These are phyloP conservation scores for Ophonus ardosiacus DNA, from an alignment of 2,888 invertebrate species.

Conservation along the genomic window DNA sequence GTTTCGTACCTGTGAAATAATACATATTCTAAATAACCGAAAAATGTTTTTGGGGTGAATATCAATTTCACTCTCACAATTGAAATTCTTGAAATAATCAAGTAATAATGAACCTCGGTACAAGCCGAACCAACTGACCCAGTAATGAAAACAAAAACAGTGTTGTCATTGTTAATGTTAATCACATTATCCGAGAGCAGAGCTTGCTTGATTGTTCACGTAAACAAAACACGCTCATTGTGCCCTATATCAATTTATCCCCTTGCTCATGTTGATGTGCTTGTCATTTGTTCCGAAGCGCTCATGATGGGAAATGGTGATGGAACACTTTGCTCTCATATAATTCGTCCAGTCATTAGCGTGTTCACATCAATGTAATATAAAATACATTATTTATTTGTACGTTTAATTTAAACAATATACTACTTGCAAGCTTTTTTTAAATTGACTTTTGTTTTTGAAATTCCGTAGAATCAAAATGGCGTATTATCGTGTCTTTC, in stretches of 20 bases:
- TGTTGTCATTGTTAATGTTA: constrained; percentile 49
- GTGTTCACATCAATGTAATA: background rate
- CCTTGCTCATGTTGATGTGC: background rate
- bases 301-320: background rate
- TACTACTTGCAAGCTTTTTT: background rate
- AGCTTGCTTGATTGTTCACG: constrained; percentile 45
- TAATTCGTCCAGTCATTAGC: background rate
- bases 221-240: constrained; percentile 40
- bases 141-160: constrained; percentile 41
- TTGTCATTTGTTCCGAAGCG: background rate
- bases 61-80: background rate
- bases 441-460: background rate
- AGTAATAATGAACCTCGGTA: constrained; percentile 46
- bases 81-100: constrained; percentile 36
- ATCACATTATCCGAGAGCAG: constrained; percentile 27
- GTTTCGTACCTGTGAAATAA: constrained; percentile 21
- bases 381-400: background rate
- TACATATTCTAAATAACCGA: constrained; percentile 25
- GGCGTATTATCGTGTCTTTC: no score
- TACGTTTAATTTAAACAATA: background rate
- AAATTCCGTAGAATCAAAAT: no score
- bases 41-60: constrained; percentile 3
- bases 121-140: background rate
- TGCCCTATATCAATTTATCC: constrained; percentile 24
- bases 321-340: background rate